phyloP scores from a whole-genome alignment of 2,888 invertebrate species.

The Cactoblastis cactorum region DNA sequence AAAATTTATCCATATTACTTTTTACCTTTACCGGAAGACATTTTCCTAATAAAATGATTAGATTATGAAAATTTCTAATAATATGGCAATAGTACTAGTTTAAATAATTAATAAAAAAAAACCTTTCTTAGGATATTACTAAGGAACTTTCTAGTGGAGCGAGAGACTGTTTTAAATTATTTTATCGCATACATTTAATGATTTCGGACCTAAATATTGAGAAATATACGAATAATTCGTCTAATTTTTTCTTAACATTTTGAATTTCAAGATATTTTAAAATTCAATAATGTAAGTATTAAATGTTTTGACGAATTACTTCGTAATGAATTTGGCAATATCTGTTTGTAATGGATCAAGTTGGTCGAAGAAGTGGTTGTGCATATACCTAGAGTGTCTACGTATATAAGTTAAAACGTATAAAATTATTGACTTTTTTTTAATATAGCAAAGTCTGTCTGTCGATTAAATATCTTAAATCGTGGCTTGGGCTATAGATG shows the following conservation, averaged over 20 bases:
- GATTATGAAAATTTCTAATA: background rate
- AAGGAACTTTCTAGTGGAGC: background rate
- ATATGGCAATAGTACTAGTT: background rate
- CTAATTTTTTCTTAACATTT: background rate
- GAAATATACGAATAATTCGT: background rate
- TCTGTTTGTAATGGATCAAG: slow-evolving; percentile 21
- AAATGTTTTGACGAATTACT: slow-evolving; percentile 6
- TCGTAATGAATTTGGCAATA: slow-evolving; percentile 35
- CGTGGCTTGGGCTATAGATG: too few species aligned
- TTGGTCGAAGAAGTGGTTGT: slow-evolving; percentile 42
- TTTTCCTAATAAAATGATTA: background rate
- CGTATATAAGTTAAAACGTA: slow-evolving; percentile 34
- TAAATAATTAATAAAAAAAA: background rate
- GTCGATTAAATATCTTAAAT: background rate
- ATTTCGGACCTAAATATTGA: background rate
- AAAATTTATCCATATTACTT: background rate
- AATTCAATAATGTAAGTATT: background rate
- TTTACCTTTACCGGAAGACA: too few species aligned
- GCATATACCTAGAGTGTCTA: slow-evolving; percentile 33
- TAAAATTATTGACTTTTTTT: background rate
- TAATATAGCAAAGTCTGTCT: background rate
- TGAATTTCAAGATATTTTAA: background rate
- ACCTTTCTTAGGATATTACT: background rate
- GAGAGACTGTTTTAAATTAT: background rate
- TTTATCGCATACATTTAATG: background rate